These are phyloP conservation scores for Nannobrachium achirus DNA, from an alignment of 2,113 vertebrate species.

Conservation along the genomic window DNA sequence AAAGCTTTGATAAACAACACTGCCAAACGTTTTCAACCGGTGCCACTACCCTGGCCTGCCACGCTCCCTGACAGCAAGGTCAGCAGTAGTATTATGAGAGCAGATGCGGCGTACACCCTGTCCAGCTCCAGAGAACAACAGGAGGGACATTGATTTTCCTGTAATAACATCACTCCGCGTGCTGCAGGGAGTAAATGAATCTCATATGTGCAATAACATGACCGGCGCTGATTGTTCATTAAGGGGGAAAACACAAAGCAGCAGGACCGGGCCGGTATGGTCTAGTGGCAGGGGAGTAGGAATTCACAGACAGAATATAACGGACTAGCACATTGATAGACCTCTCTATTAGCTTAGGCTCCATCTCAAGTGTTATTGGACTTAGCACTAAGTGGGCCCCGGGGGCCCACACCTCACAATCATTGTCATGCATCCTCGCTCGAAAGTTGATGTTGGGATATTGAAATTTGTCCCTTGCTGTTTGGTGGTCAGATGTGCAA, in stretches of 20 bases:
- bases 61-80: constrained; percentile 73
- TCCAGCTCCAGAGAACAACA: constrained; percentile 72
- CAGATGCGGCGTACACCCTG: constrained; percentile 70
- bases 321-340: constrained; percentile 55
- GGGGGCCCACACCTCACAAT: constrained; percentile 45
- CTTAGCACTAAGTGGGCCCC: constrained; percentile 62
- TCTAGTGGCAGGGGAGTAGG: constrained; percentile 2
- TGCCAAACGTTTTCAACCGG: constrained; percentile 57
- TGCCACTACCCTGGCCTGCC: constrained; percentile 52
- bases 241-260: constrained; percentile 40
- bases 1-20: constrained; percentile 72
- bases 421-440: constrained; percentile 55
- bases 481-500: no score
- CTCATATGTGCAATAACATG: constrained; percentile 72
- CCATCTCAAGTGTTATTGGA: constrained; percentile 68
- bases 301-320: constrained; percentile 41
- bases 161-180: constrained; percentile 73
- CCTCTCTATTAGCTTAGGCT: constrained; percentile 55
- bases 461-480: constrained; percentile 49
- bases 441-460: constrained; percentile 62
- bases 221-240: constrained; percentile 64
- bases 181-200: constrained; percentile 71
- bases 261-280: constrained; percentile 31
- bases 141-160: constrained; percentile 76
- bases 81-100: constrained; percentile 80